phyloP scores from a whole-genome alignment of 2,113 vertebrate genomes.

The Clupea harengus region DNA sequence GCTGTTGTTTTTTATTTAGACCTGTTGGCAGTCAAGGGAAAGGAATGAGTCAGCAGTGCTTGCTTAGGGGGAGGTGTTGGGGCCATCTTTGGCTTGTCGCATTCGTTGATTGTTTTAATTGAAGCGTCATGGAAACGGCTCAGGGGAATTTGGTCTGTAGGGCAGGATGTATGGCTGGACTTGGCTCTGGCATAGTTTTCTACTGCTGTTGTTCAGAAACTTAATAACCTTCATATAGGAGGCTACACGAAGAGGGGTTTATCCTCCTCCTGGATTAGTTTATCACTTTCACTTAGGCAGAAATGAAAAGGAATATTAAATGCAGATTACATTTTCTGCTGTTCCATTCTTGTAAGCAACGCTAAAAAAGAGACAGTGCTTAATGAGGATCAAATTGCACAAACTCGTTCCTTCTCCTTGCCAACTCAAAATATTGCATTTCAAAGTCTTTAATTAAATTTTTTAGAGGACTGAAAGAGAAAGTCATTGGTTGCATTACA shows the following conservation, averaged over 20 bases:
- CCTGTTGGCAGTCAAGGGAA: background rate
- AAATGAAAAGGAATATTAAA: conserved; percentile 39
- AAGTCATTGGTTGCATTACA: conserved; percentile 29
- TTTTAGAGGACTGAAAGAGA: conserved; percentile 14
- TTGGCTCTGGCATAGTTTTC: background rate
- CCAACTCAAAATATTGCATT: conserved; percentile 22
- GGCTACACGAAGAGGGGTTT: conserved; percentile 25
- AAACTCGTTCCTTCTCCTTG: background rate
- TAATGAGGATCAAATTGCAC: conserved; percentile 29
- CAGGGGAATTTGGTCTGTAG: background rate
- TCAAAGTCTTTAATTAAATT: conserved; percentile 30
- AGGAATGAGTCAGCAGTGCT: background rate
- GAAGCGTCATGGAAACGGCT: background rate
- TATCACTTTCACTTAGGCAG: conserved; percentile 24
- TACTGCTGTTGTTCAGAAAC: conserved; percentile 29
- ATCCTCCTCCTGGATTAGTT: conserved; percentile 25
- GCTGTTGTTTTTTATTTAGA: background rate
- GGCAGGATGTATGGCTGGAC: background rate
- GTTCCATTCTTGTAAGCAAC: conserved; percentile 28
- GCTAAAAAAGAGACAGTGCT: conserved; percentile 1
- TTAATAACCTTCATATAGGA: conserved; percentile 38
- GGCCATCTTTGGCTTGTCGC: background rate
- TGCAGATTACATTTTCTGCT: conserved; percentile 9
- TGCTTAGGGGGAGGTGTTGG: background rate
- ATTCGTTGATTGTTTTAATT: conserved; percentile 8